phyloP scores from a whole-genome alignment of 2,797 vertebrate species.

The Taeniopygia guttata region DNA sequence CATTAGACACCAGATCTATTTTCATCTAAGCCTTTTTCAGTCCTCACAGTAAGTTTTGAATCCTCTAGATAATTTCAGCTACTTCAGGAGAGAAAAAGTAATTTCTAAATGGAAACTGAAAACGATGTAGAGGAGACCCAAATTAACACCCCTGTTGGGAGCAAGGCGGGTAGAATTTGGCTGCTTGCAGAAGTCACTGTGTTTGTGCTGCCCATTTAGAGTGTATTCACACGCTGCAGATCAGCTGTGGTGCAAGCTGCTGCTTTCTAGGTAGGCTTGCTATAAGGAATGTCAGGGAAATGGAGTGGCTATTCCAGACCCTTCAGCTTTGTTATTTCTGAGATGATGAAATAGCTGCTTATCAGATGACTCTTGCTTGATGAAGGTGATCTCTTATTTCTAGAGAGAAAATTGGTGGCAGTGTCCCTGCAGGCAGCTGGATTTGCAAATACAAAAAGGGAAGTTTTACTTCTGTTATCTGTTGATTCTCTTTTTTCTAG shows the following conservation, averaged over 20 bases:
- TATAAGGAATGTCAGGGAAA: not conserved
- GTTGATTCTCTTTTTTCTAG: constrained; percentile 77
- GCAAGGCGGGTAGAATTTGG: not conserved
- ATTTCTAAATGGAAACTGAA: not conserved
- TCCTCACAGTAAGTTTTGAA: not conserved
- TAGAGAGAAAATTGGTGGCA: not conserved
- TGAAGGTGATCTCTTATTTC: not conserved
- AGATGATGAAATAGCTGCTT: not conserved
- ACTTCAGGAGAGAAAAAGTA: not conserved
- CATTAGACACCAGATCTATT: not conserved
- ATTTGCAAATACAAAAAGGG: constrained; percentile 9
- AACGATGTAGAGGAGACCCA: not conserved
- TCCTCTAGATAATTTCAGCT: not conserved
- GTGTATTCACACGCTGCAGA: not conserved
- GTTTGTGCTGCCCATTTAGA: not conserved
- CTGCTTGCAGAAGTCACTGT: not conserved
- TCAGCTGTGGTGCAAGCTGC: not conserved
- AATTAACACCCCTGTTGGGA: not conserved
- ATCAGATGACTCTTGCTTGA: not conserved
- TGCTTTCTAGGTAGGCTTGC: not conserved
- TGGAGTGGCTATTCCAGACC: not conserved
- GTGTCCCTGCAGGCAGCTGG: constrained; percentile 10
- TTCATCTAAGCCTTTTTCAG: not conserved
- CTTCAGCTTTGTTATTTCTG: not conserved
- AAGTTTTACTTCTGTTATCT: constrained; percentile 62